Percentiles rank a stretch among this genome's conserved stretches.
phyloP scores from a whole-genome alignment of 2,888 invertebrate species.

The Trissolcus brochymenae region DNA sequence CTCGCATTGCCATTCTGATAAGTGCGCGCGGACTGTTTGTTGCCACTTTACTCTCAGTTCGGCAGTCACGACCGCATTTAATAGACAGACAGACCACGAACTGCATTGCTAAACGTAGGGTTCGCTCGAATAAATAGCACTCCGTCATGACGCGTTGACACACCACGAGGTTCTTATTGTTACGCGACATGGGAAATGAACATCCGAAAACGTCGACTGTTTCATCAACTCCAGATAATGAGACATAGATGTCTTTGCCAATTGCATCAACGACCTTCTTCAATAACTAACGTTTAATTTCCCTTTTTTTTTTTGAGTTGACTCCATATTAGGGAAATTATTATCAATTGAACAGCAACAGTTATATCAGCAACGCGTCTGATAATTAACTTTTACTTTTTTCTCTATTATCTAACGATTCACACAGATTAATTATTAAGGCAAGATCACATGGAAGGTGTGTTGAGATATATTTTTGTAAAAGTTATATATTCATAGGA shows the following conservation, averaged over 20 bases:
- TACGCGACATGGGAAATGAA: slow-evolving; percentile 73
- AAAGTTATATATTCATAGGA: too few species aligned
- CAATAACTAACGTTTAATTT: too few species aligned
- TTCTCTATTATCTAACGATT: too few species aligned
- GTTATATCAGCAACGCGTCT: too few species aligned
- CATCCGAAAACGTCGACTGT: slow-evolving; percentile 65
- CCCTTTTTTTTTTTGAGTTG: too few species aligned
- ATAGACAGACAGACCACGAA: slow-evolving; percentile 59
- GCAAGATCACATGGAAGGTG: too few species aligned
- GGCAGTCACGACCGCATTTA: slow-evolving; percentile 63
- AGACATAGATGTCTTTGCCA: slow-evolving; percentile 12
- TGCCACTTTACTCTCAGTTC: slow-evolving; percentile 65
- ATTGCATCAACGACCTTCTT: too few species aligned
- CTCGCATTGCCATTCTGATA: slow-evolving; percentile 28
- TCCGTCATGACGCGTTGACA: slow-evolving; percentile 50
- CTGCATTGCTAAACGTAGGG: slow-evolving; percentile 49
- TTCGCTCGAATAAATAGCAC: slow-evolving; percentile 53
- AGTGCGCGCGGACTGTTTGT: slow-evolving; percentile 58
- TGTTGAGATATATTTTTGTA: too few species aligned
- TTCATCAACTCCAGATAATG: slow-evolving; percentile 68
- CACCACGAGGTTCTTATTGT: slow-evolving; percentile 62
- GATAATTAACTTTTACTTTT: too few species aligned
- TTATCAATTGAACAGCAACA: too few species aligned
- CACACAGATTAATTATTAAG: too few species aligned
- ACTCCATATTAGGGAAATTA: too few species aligned